phyloP scores from a whole-genome alignment of 2,113 vertebrate genomes.

The Trogon surrucura region DNA sequence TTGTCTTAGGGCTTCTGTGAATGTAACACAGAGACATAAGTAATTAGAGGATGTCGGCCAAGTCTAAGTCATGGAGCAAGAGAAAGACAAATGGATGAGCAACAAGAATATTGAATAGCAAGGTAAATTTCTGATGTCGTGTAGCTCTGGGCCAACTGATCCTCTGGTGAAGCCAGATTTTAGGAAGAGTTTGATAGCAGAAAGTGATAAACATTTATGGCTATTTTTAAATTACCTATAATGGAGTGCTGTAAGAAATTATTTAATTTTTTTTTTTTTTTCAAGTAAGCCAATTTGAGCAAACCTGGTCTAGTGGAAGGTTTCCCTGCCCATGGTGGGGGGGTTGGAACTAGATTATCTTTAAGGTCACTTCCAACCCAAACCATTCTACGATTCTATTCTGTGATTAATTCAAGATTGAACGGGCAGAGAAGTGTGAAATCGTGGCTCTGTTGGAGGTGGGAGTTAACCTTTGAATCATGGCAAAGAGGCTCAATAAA shows the following conservation, averaged over 20 bases:
- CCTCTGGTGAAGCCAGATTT: neutral
- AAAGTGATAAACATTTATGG: neutral
- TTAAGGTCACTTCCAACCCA: too few species aligned
- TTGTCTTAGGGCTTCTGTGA: neutral
- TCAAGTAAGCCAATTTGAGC: too few species aligned
- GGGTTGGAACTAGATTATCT: too few species aligned
- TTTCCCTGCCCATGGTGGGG: too few species aligned
- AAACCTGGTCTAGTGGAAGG: too few species aligned
- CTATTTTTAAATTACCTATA: slow-evolving; percentile 11
- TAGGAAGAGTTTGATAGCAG: neutral
- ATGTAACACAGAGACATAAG: neutral
- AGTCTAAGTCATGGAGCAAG: neutral
- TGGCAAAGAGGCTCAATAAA: neutral
- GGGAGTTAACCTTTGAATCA: neutral
- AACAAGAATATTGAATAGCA: neutral
- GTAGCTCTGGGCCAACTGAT: neutral
- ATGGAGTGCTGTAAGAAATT: neutral
- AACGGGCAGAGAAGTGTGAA: neutral
- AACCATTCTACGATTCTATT: too few species aligned
- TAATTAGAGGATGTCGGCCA: fast-evolving
- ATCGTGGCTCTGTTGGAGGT: neutral
- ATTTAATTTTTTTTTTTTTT: neutral
- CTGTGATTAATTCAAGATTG: neutral
- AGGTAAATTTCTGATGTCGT: neutral
- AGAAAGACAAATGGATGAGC: neutral